phyloP scores from a whole-genome alignment of 2,888 invertebrate genomes.

The Hypomecis punctinalis region DNA sequence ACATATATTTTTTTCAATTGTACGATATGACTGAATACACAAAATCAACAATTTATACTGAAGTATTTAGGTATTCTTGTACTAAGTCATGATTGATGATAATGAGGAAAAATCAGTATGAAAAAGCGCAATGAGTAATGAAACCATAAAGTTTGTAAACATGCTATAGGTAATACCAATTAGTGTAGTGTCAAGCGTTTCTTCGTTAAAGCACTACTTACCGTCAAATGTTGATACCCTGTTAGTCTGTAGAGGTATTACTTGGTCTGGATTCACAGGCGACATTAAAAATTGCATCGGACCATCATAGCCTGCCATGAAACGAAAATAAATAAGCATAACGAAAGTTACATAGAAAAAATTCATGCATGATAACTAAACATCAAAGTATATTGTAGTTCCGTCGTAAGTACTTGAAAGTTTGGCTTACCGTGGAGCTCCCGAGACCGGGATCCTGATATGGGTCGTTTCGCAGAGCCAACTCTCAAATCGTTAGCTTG shows the following conservation, averaged over 20 bases:
- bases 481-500: slow-evolving; percentile 93
- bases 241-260: slow-evolving; percentile 85
- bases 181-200: slow-evolving; percentile 15
- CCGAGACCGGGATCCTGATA: slow-evolving; percentile 87
- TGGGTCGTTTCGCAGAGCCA: slow-evolving; percentile 88
- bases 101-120: slow-evolving; percentile 26
- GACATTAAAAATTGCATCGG: slow-evolving; percentile 94
- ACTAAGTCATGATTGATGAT: slow-evolving; percentile 13
- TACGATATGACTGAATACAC: not conserved
- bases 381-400: slow-evolving; percentile 39
- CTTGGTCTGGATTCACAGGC: slow-evolving; percentile 92
- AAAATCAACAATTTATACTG: not conserved
- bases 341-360: slow-evolving; percentile 60
- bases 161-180: slow-evolving; percentile 12
- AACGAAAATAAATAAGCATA: slow-evolving; percentile 65
- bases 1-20: not conserved
- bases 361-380: slow-evolving; percentile 58
- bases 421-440: slow-evolving; percentile 87
- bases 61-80: not conserved
- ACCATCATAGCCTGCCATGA: slow-evolving; percentile 91
- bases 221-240: slow-evolving; percentile 83
- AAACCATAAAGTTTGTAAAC: slow-evolving; percentile 29
- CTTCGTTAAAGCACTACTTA: slow-evolving; percentile 55
- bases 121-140: slow-evolving; percentile 39
- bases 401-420: slow-evolving; percentile 13